Conservation (phyloP, 2,797 vertebrate genomes). For the Rhodeus uyekii region DNA sequence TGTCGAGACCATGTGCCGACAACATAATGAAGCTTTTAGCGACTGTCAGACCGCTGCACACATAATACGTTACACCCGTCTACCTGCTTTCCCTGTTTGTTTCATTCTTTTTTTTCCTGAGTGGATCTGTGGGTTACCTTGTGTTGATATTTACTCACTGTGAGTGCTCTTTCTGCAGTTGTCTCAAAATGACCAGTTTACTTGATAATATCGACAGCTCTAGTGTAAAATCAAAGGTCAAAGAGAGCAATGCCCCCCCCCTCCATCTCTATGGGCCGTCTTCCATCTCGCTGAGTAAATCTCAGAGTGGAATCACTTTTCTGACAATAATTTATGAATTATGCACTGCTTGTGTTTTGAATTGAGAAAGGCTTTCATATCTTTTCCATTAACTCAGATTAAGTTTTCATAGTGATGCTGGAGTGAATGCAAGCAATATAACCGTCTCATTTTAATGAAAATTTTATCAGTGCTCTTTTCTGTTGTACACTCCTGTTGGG, state of each 20-base stretch:
- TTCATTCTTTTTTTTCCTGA: conserved; percentile 68
- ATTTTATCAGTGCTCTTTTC: conserved; percentile 96
- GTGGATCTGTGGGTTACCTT: conserved; percentile 69
- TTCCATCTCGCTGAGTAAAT: conserved; percentile 91
- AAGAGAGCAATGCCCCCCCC: conserved; percentile 76
- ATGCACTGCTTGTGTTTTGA: conserved; percentile 97
- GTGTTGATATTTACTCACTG: conserved; percentile 81
- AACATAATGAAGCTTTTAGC: conserved; percentile 84
- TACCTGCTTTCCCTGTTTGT: conserved; percentile 66
- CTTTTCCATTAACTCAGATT: conserved; percentile 99
- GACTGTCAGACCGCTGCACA: conserved; percentile 80
- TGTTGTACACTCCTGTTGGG: conserved; percentile 99
- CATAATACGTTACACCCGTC: conserved; percentile 69
- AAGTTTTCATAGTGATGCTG: conserved; percentile 99
- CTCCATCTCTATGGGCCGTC: conserved; percentile 70
- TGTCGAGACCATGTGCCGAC: conserved; percentile 70
- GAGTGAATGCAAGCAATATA: conserved; percentile 99
- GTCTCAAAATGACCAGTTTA: conserved; percentile 87
- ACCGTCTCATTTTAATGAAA: conserved; percentile 99
- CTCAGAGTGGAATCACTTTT: conserved; percentile 97
- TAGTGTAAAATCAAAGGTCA: conserved; percentile 97
- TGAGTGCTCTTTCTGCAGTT: conserved; percentile 80
- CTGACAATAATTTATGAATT: conserved; percentile 99
- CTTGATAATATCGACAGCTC: conserved; percentile 95
- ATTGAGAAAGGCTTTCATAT: conserved; percentile 99